A percentile compares a stretch with the other conserved stretches of the same genome.
Conservation (phyloP, 2,797 vertebrate species). For the Sebastes trivittatus region DNA sequence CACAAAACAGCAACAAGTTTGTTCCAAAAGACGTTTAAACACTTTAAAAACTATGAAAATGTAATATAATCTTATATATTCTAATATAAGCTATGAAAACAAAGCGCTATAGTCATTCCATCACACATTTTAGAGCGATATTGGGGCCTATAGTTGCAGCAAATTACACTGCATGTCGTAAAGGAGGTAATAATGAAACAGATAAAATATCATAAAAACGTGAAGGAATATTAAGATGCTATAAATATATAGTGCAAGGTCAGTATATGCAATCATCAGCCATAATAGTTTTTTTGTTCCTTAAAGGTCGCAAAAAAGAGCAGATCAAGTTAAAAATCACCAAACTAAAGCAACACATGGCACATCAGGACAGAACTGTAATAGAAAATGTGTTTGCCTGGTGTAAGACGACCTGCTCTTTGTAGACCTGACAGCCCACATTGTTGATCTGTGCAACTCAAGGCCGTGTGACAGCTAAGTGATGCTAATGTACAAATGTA, state of each 20-base stretch:
- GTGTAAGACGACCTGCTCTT: not conserved
- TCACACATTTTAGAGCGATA: not conserved
- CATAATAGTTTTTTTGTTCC: not conserved
- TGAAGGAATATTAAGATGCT: not conserved
- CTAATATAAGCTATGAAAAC: not conserved
- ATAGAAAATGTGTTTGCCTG: not conserved
- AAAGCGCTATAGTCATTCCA: not conserved
- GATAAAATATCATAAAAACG: not conserved
- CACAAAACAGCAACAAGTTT: not conserved
- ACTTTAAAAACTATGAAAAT: not conserved
- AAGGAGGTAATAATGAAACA: not conserved
- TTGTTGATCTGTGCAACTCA: not conserved
- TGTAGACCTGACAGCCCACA: not conserved
- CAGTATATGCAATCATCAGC: not conserved
- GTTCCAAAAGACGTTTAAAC: not conserved
- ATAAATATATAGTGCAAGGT: not conserved
- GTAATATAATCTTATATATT: not conserved
- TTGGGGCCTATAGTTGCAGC: not conserved
- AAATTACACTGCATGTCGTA: not conserved
- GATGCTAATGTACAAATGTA: constrained; percentile 1
- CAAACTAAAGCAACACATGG: not conserved
- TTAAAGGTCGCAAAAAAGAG: not conserved
- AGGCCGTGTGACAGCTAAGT: not conserved
- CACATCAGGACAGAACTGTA: no score
- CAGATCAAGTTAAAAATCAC: not conserved